phyloP scores from a whole-genome alignment of 2,113 vertebrate species.

The Petrocephalus zakoni region DNA sequence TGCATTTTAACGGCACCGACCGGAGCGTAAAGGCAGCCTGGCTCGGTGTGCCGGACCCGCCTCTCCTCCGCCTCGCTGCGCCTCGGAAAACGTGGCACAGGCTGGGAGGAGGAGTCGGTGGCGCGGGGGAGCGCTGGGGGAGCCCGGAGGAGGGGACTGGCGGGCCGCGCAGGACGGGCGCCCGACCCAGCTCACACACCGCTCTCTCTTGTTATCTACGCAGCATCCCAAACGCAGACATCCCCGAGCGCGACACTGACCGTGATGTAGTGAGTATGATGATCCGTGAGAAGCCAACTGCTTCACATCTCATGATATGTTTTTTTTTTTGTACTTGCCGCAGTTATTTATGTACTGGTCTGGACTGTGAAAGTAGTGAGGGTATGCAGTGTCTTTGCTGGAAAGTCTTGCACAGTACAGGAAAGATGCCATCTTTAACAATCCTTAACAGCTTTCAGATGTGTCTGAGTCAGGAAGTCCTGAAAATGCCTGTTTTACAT shows the following conservation, averaged over 20 bases:
- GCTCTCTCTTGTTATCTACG: slow-evolving; percentile 6
- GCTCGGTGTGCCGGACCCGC: not conserved
- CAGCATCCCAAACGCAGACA: slow-evolving; percentile 13
- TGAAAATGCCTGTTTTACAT: not conserved
- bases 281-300: not conserved
- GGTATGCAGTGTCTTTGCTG: not conserved
- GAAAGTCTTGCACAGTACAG: not conserved
- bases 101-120: not conserved
- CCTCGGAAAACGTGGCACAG: slow-evolving; percentile 5
- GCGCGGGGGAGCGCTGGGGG: not conserved
- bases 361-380: not conserved
- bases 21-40: not conserved
- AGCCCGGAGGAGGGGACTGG: not conserved
- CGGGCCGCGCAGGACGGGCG: not conserved
- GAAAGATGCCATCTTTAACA: not conserved
- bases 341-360: not conserved
- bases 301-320: not conserved
- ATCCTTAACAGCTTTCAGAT: not conserved
- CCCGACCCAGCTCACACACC: not conserved
- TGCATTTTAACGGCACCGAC: not conserved
- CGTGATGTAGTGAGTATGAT: slow-evolving; percentile 7
- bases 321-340: not conserved
- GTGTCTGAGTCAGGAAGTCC: not conserved
- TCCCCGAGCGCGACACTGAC: not conserved
- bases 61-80: not conserved